Conservation (phyloP, 2,888 invertebrate species). For the Ennomos erosarius region DNA sequence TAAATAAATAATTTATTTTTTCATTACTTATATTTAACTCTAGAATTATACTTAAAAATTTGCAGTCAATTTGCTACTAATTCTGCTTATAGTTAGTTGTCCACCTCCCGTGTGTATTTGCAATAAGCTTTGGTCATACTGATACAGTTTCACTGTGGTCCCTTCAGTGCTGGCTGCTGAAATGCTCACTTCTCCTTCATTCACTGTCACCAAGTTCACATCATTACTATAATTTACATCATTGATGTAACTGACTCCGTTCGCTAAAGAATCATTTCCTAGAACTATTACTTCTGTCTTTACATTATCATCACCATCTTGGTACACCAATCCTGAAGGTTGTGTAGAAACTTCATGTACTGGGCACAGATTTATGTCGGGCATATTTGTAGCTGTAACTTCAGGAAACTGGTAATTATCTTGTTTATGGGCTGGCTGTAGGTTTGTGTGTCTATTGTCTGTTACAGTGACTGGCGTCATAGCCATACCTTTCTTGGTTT, state of each 20-base stretch:
- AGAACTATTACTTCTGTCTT: conserved; percentile 61
- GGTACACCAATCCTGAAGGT: conserved; percentile 55
- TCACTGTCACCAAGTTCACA: conserved; percentile 63
- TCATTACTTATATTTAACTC: not conserved
- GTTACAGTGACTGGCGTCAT: conserved; percentile 32
- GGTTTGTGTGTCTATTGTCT: conserved; percentile 9
- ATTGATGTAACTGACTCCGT: conserved; percentile 47
- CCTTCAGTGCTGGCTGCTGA: conserved; percentile 54
- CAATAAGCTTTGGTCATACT: conserved; percentile 68
- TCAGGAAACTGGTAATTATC: conserved; percentile 9
- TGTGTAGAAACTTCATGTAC: conserved; percentile 50
- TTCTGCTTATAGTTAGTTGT: conserved; percentile 68
- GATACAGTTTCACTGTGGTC: conserved; percentile 60
- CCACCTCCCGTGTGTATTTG: conserved; percentile 64
- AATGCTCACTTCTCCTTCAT: conserved; percentile 59
- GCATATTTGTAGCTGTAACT: not conserved
- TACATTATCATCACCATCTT: conserved; percentile 55
- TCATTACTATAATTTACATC: conserved; percentile 41
- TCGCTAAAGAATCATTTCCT: conserved; percentile 50
- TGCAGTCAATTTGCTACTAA: conserved; percentile 70
- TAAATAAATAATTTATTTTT: not conserved
- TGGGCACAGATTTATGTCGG: conserved; percentile 29
- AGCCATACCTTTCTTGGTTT: conserved; percentile 43
- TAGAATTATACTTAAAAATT: conserved; percentile 53
- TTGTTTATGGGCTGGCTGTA: conserved; percentile 18